Evolutionary conservation across 1,140 invertebrate species (phyloP).

Genomic region (Batillaria attramentaria): DNA sequence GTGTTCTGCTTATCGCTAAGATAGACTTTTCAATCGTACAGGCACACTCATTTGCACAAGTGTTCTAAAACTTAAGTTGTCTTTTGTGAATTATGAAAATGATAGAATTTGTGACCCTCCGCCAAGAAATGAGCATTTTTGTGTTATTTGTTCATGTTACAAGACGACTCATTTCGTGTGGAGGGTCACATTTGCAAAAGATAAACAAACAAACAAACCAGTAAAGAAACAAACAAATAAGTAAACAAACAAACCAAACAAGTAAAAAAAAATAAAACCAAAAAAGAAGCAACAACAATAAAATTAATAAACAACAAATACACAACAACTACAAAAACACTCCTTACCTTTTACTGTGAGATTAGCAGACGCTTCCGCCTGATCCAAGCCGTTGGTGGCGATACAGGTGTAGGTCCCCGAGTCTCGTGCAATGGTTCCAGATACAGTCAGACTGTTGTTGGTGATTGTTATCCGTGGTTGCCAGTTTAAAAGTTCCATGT

Average conservation of each 20-base stretch:
- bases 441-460: conserved; percentile 93
- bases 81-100: neutral
- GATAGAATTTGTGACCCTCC: no score
- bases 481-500: conserved; percentile 82
- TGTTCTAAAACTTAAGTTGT: neutral
- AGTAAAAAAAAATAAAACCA: neutral
- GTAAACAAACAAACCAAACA: neutral
- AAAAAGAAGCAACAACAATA: no score
- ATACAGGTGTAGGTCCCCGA: conserved; percentile 96
- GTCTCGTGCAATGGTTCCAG: conserved; percentile 93
- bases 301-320: neutral
- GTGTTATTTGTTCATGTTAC: no score
- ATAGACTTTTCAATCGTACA: neutral
- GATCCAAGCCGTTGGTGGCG: conserved; percentile 91
- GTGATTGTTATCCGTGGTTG: conserved; percentile 74
- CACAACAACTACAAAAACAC: neutral
- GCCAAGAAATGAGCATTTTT: no score
- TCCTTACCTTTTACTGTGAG: conserved; percentile 89
- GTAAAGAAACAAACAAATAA: neutral
- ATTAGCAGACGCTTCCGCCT: conserved; percentile 86
- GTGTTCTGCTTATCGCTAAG: neutral
- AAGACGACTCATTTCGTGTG: no score
- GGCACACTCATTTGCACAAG: neutral
- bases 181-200: no score
- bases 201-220: neutral